Base-by-base conservation (phyloP, 2,797 vertebrate species). In the Oreochromis grahami region DNA sequence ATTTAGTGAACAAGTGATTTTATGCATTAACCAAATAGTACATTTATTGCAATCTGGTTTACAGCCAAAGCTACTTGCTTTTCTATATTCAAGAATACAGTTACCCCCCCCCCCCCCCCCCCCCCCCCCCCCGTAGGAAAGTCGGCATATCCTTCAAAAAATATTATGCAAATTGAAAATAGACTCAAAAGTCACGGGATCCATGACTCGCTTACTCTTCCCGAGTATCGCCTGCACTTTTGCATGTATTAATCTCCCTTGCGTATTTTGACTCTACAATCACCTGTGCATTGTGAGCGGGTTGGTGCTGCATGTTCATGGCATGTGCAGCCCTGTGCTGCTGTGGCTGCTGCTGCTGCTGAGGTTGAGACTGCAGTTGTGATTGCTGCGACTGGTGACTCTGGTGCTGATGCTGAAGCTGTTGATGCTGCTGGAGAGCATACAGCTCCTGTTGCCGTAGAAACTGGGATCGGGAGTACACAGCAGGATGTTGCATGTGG, bases 371-470 rank as follows among this genome's bases (percentile, higher is more conserved):
- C 93, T 97, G 97, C 77, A 94, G 91, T 21, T 95, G 89, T 51
- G 93, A 77, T 81, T 97, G 96, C 86, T 96, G 96, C 19, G 95
- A 93, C 80, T 95, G 91, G 87, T 97, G 95, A 84, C 88, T 94
- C 88, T 95, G 96, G 19, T 97, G 97, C 80, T 96, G 91, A 92
- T 97, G 96, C 84, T 97, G 96, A 52, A 96, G 97, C 76, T 98
- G 97, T 82, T 97, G 97, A 86, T 97, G 97, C 84, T 98, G 98
- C 91, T 99, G 98, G 85, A 99, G 95, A 85, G 97, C 96, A 0
- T 98, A 99, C 78, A 99, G 96, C 93, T 99, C 98, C 91, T 98
- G 98, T 96, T 99, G 98, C 91, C 97, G 96, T 95, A 98, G 97
- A 97, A 99, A 98, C 96, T 98, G 98, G 5, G 98, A 97, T 86